Evolutionary conservation across 2,888 invertebrate species (phyloP).

Genomic region (Hemicrepidius hirtus): DNA sequence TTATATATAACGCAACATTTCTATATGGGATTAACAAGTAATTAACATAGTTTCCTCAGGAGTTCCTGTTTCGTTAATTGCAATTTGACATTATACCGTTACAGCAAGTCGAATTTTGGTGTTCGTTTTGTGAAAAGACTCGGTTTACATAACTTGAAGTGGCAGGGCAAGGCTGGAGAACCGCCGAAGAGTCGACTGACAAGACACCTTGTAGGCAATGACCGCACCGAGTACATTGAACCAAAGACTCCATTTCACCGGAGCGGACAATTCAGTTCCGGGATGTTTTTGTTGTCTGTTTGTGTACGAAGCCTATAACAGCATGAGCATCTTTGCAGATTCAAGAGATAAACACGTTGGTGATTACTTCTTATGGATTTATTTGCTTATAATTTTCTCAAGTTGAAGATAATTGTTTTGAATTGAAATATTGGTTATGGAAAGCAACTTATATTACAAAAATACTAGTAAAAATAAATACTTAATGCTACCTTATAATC

Average conservation of each 20-base stretch:
- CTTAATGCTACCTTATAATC: no score
- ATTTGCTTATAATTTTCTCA: background rate
- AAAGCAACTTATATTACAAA: no score
- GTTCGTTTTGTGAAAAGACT: conserved; percentile 51
- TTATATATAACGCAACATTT: background rate
- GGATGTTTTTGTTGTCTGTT: conserved; percentile 58
- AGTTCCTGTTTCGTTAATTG: conserved; percentile 42
- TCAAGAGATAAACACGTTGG: conserved; percentile 1
- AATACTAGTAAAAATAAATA: no score
- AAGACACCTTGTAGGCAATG: conserved; percentile 68
- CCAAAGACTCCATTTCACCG: conserved; percentile 66
- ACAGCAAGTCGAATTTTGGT: conserved; percentile 45
- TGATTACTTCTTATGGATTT: conserved; percentile 1
- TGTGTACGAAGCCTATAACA: conserved; percentile 12
- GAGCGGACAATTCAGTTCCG: conserved; percentile 66
- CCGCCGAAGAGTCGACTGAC: conserved; percentile 62
- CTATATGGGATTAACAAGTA: conserved; percentile 31
- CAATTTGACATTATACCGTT: conserved; percentile 50
- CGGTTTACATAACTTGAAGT: conserved; percentile 55
- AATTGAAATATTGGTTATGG: no score
- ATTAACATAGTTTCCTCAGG: conserved; percentile 33
- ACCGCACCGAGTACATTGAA: conserved; percentile 67
- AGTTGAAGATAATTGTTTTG: no score
- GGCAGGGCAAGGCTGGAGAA: conserved; percentile 60
- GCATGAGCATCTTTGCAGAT: conserved; percentile 23